Percentiles rank a stretch among this genome's conserved stretches.
These are phyloP conservation scores for Phrynocephalus forsythii DNA, from an alignment of 2,797 vertebrate genomes.

Conservation along the genomic window DNA sequence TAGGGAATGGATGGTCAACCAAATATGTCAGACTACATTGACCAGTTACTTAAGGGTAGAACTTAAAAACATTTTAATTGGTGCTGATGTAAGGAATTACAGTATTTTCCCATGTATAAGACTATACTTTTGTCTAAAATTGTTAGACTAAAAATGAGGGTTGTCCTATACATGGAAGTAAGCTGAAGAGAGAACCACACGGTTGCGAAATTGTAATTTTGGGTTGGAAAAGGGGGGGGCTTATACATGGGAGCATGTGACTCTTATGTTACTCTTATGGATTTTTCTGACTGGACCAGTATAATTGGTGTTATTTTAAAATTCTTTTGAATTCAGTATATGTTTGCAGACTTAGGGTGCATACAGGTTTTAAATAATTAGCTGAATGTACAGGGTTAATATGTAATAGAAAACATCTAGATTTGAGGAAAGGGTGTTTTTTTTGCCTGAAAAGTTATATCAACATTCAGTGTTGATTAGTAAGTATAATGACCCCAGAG, in stretches of 20 bases:
- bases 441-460: neutral
- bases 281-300: neutral
- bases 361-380: constrained; percentile 4
- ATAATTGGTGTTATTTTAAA: neutral
- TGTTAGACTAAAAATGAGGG: too few species aligned
- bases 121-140: too few species aligned
- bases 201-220: too few species aligned
- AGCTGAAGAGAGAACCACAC: too few species aligned
- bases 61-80: neutral
- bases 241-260: too few species aligned
- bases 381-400: neutral
- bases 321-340: neutral
- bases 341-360: neutral
- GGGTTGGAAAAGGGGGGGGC: too few species aligned
- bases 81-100: neutral
- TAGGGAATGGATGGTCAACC: too few species aligned
- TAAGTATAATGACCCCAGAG: neutral
- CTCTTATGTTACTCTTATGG: neutral
- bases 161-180: too few species aligned
- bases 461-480: neutral
- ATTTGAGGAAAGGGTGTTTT: neutral
- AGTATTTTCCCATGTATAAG: too few species aligned
- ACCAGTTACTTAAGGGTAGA: neutral
- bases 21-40: neutral
- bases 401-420: constrained; percentile 6